A percentile compares a stretch with the other conserved stretches of the same genome.
phyloP scores from a whole-genome alignment of 2,797 vertebrate genomes.

The Lacerta viridis region DNA sequence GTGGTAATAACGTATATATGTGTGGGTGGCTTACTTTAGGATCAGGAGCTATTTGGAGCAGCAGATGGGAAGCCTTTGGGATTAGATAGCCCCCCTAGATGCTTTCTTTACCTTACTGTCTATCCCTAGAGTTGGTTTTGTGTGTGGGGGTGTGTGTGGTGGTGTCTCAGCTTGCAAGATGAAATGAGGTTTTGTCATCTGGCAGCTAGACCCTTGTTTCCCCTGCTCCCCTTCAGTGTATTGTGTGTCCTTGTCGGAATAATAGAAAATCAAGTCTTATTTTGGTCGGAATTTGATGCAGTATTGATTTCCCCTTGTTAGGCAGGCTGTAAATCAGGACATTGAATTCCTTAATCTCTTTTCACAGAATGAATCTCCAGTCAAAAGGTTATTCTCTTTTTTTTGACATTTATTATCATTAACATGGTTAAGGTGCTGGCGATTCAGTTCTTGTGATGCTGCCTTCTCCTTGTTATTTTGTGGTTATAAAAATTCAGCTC shows the following conservation, averaged over 20 bases:
- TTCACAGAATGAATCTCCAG: slow-evolving; percentile 24
- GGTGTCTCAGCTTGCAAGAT: background rate
- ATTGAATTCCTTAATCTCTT: slow-evolving; percentile 35
- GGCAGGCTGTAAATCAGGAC: slow-evolving; percentile 30
- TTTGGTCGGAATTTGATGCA: slow-evolving; percentile 34
- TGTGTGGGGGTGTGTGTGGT: too few relatives aligned
- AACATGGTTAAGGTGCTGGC: background rate
- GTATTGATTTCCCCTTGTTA: slow-evolving; percentile 38
- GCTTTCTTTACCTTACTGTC: background rate
- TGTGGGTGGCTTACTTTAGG: background rate
- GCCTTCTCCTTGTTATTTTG: background rate
- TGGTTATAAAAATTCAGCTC: background rate
- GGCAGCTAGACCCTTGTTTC: background rate
- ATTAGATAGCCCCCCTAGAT: background rate
- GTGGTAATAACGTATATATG: background rate
- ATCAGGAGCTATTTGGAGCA: background rate
- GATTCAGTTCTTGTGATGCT: background rate
- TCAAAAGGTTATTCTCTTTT: background rate
- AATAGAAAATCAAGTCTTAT: slow-evolving; percentile 40
- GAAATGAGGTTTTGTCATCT: slow-evolving; percentile 1
- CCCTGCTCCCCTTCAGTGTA: background rate
- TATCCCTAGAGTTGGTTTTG: background rate
- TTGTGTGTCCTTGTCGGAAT: slow-evolving; percentile 22
- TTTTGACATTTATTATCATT: slow-evolving; percentile 25
- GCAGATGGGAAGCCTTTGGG: background rate